These are phyloP conservation scores for Centropus unirufus DNA, from an alignment of 2,113 vertebrate species.

Conservation along the genomic window DNA sequence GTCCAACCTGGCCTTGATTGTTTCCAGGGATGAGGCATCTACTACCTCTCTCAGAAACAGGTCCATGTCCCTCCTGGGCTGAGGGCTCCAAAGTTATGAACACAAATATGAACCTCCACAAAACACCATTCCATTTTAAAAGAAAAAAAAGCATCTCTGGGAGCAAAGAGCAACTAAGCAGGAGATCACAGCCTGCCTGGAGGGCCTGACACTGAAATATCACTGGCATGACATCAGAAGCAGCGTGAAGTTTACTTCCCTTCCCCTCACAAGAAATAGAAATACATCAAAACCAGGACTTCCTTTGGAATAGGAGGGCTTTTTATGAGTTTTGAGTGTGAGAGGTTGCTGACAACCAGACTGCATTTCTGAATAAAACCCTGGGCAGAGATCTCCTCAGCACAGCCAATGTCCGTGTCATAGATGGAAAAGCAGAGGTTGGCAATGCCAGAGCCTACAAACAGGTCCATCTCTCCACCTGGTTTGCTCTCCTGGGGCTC, in stretches of 20 bases:
- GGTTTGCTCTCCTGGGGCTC: not conserved
- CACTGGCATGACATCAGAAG: not conserved
- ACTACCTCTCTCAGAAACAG: too few relatives aligned
- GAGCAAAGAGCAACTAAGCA: not conserved
- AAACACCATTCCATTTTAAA: not conserved
- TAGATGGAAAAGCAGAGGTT: not conserved
- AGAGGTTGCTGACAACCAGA: not conserved
- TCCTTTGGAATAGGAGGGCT: not conserved
- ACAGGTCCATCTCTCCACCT: not conserved
- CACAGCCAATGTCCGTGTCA: accelerated
- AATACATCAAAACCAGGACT: not conserved
- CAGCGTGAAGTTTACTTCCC: not conserved
- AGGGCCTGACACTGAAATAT: not conserved
- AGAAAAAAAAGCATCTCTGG: not conserved
- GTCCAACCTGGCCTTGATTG: too few relatives aligned
- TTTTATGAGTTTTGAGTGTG: not conserved
- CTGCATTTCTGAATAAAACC: not conserved
- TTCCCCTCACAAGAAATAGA: not conserved
- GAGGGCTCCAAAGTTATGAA: too few relatives aligned
- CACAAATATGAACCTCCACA: not conserved
- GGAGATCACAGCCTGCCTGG: not conserved
- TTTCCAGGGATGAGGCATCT: too few relatives aligned
- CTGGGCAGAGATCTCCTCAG: not conserved
- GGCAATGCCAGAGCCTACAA: not conserved
- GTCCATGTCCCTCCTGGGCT: too few relatives aligned